phyloP scores from a whole-genome alignment of 2,888 invertebrate genomes.

The Dioctria linearis region DNA sequence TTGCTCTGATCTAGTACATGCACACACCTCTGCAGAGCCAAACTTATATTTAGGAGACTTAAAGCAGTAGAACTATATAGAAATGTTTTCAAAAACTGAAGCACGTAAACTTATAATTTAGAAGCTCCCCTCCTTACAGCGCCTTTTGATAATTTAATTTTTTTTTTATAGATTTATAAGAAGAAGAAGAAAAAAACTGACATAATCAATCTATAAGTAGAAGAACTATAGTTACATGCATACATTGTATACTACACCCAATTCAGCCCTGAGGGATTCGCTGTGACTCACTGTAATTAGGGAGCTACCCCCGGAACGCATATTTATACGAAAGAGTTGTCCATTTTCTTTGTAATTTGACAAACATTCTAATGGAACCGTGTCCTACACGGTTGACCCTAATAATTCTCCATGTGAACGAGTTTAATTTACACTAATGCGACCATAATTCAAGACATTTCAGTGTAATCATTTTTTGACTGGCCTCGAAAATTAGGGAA shows the following conservation, averaged over 20 bases:
- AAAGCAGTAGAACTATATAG: not conserved
- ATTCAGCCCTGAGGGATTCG: constrained; percentile 11
- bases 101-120: constrained; percentile 30
- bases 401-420: constrained; percentile 60
- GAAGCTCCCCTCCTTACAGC: constrained; percentile 22
- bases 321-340: constrained; percentile 11
- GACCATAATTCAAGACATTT: constrained; percentile 70
- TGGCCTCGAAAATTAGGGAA: constrained; percentile 21
- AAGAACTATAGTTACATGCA: not conserved
- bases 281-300: constrained; percentile 15
- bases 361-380: not conserved
- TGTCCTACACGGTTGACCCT: constrained; percentile 21
- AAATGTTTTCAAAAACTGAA: constrained; percentile 23
- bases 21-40: not conserved
- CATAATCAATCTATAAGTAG: constrained; percentile 8
- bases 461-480: constrained; percentile 67
- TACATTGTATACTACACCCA: not conserved
- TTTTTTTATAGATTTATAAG: not conserved
- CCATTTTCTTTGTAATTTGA: not conserved
- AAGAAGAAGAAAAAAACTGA: constrained; percentile 2
- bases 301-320: not conserved
- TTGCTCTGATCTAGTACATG: constrained; percentile 32
- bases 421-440: constrained; percentile 71
- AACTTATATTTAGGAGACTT: not conserved
- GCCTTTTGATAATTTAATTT: constrained; percentile 19